These are phyloP conservation scores for Nipponacmea schrenckii DNA, from an alignment of 2,888 invertebrate species.

Conservation along the genomic window DNA sequence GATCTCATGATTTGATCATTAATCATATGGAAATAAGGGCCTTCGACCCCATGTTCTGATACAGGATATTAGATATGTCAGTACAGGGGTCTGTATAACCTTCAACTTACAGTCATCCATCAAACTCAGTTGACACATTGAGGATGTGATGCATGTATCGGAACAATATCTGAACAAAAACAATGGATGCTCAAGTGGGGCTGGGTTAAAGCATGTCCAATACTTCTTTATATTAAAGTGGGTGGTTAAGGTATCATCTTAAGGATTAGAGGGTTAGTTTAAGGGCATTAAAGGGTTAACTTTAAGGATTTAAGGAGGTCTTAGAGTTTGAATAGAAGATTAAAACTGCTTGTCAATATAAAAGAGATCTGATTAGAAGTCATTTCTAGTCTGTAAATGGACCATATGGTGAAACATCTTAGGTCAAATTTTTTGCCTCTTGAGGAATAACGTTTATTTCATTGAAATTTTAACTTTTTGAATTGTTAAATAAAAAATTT, in stretches of 20 bases:
- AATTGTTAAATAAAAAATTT: no score
- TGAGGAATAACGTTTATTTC: no score
- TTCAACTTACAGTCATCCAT: not conserved
- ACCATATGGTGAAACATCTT: no score
- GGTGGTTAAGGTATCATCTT: not conserved
- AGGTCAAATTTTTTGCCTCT: no score
- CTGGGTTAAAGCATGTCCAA: not conserved
- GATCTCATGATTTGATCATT: not conserved
- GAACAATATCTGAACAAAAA: constrained; percentile 2
- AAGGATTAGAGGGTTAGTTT: not conserved
- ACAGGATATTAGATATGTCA: not conserved
- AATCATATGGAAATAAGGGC: constrained; percentile 4
- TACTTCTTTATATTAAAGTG: not conserved
- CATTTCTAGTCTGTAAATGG: no score
- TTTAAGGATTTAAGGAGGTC: no score
- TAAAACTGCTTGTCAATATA: no score
- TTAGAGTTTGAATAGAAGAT: no score
- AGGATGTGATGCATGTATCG: not conserved
- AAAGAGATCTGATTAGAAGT: no score
- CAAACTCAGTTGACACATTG: not conserved
- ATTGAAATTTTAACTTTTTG: no score
- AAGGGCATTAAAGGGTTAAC: not conserved
- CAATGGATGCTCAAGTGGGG: not conserved
- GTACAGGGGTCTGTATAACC: not conserved
- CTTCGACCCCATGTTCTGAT: not conserved